These are phyloP conservation scores for Silurus meridionalis DNA, from an alignment of 2,113 vertebrate species.

Conservation along the genomic window DNA sequence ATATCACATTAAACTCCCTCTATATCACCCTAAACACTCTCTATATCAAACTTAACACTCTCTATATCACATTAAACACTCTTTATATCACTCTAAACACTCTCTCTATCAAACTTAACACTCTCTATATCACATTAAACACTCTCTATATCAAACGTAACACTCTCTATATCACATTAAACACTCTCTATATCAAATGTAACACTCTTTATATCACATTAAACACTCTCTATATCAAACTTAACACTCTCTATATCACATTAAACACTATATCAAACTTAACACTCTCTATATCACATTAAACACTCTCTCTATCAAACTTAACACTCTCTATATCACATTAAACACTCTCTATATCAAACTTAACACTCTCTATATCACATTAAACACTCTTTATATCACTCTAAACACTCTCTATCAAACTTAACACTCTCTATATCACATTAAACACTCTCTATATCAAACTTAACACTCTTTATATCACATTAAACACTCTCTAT, in stretches of 20 bases:
- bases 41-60: background rate
- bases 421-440: background rate
- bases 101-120: background rate
- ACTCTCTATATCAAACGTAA: too few relatives aligned
- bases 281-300: background rate
- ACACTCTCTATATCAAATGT: background rate
- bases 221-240: background rate
- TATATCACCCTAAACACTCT: background rate
- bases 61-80: background rate
- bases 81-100: background rate
- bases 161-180: background rate
- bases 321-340: background rate
- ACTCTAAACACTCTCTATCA: background rate
- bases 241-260: background rate
- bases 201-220: background rate
- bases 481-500: background rate
- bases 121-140: background rate
- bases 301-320: background rate
- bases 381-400: background rate
- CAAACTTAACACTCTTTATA: background rate
- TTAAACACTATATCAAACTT: background rate
- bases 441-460: background rate
- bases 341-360: background rate
- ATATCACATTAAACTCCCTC: background rate
- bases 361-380: background rate